Evolutionary conservation across 2,888 invertebrate genomes (phyloP).

Genomic region (Biston stratarius): DNA sequence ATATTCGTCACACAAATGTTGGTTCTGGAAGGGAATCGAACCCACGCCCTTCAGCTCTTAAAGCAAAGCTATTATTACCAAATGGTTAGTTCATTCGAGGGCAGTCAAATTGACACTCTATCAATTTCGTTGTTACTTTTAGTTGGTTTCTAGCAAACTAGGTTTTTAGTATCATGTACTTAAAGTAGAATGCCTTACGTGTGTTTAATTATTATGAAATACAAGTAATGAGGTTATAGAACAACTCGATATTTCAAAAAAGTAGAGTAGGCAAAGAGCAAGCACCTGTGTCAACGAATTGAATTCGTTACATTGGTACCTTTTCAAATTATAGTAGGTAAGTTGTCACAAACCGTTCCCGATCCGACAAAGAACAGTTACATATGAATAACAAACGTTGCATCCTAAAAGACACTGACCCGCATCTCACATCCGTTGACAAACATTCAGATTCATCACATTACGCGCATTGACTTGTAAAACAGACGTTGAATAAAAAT

Average conservation of each 20-base stretch:
- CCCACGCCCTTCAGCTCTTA: too few relatives aligned
- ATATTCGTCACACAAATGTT: too few relatives aligned
- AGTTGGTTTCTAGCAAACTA: too few relatives aligned
- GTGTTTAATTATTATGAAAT: not conserved
- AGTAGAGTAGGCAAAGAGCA: constrained; percentile 12
- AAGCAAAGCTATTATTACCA: too few relatives aligned
- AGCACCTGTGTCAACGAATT: constrained; percentile 17
- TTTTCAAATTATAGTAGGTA: not conserved
- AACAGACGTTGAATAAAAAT: constrained; percentile 66
- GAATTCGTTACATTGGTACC: not conserved
- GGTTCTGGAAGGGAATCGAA: too few relatives aligned
- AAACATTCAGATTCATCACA: constrained; percentile 72
- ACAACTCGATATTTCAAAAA: constrained; percentile 4
- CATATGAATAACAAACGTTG: constrained; percentile 40
- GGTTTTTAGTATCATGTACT: too few relatives aligned
- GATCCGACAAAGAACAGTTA: constrained; percentile 39
- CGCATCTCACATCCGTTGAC: constrained; percentile 66
- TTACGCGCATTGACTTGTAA: constrained; percentile 74
- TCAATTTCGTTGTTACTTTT: too few relatives aligned
- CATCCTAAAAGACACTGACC: constrained; percentile 74
- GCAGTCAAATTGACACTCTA: too few relatives aligned
- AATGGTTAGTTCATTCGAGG: too few relatives aligned
- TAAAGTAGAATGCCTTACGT: not conserved
- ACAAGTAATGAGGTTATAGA: constrained; percentile 2
- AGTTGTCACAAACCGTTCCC: not conserved